Percentiles rank a stretch among this genome's conserved stretches.
Conservation (phyloP, 2,888 invertebrate genomes). For the Pycnomerus fuliginosus region DNA sequence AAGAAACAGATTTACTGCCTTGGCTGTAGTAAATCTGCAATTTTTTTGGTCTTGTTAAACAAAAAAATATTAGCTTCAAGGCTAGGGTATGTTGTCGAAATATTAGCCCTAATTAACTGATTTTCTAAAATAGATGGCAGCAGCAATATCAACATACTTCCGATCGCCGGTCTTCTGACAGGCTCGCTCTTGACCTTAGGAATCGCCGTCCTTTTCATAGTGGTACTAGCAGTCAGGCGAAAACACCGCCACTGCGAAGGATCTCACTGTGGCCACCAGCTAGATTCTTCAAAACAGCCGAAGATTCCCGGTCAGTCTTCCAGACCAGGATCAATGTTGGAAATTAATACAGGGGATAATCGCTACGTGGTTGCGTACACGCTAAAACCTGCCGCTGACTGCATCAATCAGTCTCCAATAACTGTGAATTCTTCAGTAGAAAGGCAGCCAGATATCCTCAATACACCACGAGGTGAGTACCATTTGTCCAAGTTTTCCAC, state of each 20-base stretch:
- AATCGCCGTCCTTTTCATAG: conserved; percentile 63
- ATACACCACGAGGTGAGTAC: conserved; percentile 69
- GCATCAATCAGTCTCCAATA: conserved; percentile 36
- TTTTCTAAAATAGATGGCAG: conserved; percentile 73
- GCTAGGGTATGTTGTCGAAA: too few species aligned
- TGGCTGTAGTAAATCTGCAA: too few species aligned
- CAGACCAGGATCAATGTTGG: conserved; percentile 59
- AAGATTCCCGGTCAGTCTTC: conserved; percentile 54
- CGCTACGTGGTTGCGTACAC: conserved; percentile 85
- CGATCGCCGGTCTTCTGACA: conserved; percentile 68
- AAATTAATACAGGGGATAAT: conserved; percentile 79
- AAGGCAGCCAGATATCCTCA: conserved; percentile 65
- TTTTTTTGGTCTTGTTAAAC: too few species aligned
- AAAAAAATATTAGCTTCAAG: too few species aligned
- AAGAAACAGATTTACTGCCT: too few species aligned
- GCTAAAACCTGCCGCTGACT: conserved; percentile 64
- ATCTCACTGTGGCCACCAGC: conserved; percentile 49
- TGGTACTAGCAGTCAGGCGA: conserved; percentile 64
- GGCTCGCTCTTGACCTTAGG: conserved; percentile 67
- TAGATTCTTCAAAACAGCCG: conserved; percentile 55
- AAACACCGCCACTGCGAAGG: conserved; percentile 52
- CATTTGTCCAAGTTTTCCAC: conserved; percentile 23
- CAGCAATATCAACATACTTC: conserved; percentile 67
- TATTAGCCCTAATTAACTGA: too few species aligned
- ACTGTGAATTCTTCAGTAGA: conserved; percentile 40